phyloP scores from a whole-genome alignment of 2,888 invertebrate genomes.

The Plagiodera versicolora region DNA sequence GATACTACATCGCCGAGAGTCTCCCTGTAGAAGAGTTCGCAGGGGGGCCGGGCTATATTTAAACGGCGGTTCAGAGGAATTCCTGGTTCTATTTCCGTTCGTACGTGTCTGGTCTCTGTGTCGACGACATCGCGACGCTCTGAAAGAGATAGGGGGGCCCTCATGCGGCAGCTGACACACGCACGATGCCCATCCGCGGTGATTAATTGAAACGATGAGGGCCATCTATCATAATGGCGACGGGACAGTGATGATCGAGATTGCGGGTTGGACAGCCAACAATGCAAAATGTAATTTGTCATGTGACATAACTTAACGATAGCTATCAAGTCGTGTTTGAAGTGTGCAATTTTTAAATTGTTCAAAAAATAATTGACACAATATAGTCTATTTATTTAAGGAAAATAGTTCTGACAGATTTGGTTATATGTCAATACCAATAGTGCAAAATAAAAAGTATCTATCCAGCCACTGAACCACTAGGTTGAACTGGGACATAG shows the following conservation, averaged over 20 bases:
- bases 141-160: not conserved
- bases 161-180: not conserved
- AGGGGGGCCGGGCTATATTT: conserved; percentile 18
- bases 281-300: not conserved
- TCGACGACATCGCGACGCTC: not conserved
- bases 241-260: not conserved
- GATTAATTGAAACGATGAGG: not conserved
- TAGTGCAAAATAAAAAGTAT: too few relatives aligned
- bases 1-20: not conserved
- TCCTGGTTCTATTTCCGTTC: conserved; percentile 16
- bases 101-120: conserved; percentile 7
- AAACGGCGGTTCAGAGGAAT: conserved; percentile 16
- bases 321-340: too few relatives aligned
- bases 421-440: too few relatives aligned
- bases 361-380: too few relatives aligned
- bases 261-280: not conserved
- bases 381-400: too few relatives aligned
- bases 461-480: too few relatives aligned
- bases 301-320: not conserved
- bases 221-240: not conserved
- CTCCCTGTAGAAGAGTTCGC: conserved; percentile 8
- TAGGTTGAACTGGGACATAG: too few relatives aligned
- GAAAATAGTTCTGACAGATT: too few relatives aligned
- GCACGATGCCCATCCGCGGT: not conserved
- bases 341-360: too few relatives aligned